Evolutionary conservation across 2,113 vertebrate genomes (phyloP), one percentile per base, ranked within the genome.

Genomic region (Muntiacus muntjak): DNA sequence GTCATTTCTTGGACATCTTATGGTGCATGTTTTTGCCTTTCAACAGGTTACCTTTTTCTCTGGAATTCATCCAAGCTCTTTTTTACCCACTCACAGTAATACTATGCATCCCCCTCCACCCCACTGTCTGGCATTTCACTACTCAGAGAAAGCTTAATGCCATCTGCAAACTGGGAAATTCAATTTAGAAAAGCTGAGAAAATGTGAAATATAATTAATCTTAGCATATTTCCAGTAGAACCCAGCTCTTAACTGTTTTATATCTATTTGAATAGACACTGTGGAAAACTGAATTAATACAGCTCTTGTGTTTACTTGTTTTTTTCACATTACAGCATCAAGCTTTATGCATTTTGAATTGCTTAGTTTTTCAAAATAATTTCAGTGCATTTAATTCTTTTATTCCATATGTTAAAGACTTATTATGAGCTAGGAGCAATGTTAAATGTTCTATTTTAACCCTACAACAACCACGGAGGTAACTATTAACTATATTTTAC

Each of bases 101-200:
- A 52, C 1, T 19, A 9, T 52, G 52, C 79, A 55, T 45, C 23
- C 14, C 76, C 6, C 76, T 16, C 45, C 19, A 43, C 36, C 54
- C 87, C 17, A 9, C 14, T 60, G n/a, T 14, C 81, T 97, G 89
- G 78, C 76, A 95, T 97, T 94, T 98, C 91, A 93, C 88, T 95
- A 8, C 89, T 94, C 78, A 64, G 67, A 85, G 90, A 87, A 91
- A 79, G 89, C 83, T 91, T 89, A 96, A 97, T 96, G 94, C 74
- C 87, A 97, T 95, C 92, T 87, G 58, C n/a, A 98, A 93, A 89
- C 79, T 92, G 89, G 83, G 71, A 97, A 52, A 92, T 52, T 79
- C 78, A 92, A 92, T 74, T 81, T 95, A 90, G 60, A 90, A 54
- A 96, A 90, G 89, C 88, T 89, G 94, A 94, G 90, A 96, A 97